phyloP scores from a whole-genome alignment of 1,140 invertebrate species.

The Anastrepha ludens region DNA sequence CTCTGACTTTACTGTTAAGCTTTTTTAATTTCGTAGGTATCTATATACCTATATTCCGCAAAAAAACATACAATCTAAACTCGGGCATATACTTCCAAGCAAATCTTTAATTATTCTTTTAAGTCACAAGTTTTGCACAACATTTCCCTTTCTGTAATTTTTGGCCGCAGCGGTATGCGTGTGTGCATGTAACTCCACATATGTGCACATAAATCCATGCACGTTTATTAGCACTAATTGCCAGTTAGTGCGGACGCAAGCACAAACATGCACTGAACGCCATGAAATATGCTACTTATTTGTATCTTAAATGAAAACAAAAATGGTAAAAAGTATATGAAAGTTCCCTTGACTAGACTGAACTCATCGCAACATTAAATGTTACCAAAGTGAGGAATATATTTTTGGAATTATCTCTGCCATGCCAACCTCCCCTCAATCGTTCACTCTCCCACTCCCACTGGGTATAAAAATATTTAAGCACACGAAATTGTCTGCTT shows the following conservation, averaged over 20 bases:
- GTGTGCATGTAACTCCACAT: no score
- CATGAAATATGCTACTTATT: neutral
- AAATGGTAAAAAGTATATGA: neutral
- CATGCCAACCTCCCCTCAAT: neutral
- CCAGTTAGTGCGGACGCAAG: neutral
- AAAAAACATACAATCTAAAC: no score
- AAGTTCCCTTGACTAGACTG: neutral
- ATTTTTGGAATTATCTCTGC: neutral
- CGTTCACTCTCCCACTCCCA: neutral
- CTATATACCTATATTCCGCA: no score
- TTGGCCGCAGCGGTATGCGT: no score
- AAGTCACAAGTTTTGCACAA: no score
- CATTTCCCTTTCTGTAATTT: no score
- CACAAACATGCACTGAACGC: neutral
- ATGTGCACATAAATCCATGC: neutral
- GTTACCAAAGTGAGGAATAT: neutral
- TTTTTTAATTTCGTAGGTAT: no score
- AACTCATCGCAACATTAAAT: neutral
- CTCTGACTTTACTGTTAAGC: no score
- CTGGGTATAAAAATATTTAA: neutral
- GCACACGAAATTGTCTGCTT: neutral
- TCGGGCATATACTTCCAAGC: no score
- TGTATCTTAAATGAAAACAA: neutral
- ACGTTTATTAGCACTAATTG: neutral
- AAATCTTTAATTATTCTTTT: no score